These are phyloP conservation scores for Euwallacea similis DNA, from an alignment of 1,140 invertebrate genomes.

Conservation along the genomic window DNA sequence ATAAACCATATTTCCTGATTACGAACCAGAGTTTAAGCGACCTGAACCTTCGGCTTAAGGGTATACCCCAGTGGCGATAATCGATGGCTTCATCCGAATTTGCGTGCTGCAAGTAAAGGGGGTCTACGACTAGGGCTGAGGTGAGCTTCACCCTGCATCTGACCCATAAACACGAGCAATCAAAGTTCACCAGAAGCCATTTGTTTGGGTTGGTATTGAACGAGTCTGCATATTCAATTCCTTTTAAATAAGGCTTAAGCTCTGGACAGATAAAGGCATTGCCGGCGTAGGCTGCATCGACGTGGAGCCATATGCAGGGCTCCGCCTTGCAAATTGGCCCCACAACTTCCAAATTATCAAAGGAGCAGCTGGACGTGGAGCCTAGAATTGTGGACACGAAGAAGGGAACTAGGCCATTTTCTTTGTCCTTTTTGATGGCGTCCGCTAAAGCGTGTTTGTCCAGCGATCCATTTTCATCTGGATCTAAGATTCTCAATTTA, in stretches of 20 bases:
- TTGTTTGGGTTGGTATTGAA: constrained; percentile 95
- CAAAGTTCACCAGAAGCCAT: constrained; percentile 88
- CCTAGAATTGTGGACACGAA: constrained; percentile 81
- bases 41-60: constrained; percentile 82
- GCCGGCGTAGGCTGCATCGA: constrained; percentile 83
- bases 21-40: constrained; percentile 90
- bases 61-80: constrained; percentile 89
- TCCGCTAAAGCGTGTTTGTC: constrained; percentile 70
- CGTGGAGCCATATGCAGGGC: constrained; percentile 69
- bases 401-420: constrained; percentile 81
- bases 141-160: constrained; percentile 86
- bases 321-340: constrained; percentile 75
- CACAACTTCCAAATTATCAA: constrained; percentile 79
- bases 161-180: constrained; percentile 90
- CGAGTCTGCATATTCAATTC: constrained; percentile 83
- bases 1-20: constrained; percentile 79
- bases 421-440: constrained; percentile 76
- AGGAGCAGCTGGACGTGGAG: constrained; percentile 80
- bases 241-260: constrained; percentile 70
- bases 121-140: constrained; percentile 92
- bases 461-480: constrained; percentile 79
- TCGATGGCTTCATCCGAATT: constrained; percentile 73
- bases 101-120: constrained; percentile 86
- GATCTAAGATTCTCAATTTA: constrained; percentile 83
- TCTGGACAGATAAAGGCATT: constrained; percentile 85